Percentiles rank a stretch among this genome's conserved stretches.
Conservation (phyloP, 1,140 invertebrate species). For the Armadillidium nasatum region DNA sequence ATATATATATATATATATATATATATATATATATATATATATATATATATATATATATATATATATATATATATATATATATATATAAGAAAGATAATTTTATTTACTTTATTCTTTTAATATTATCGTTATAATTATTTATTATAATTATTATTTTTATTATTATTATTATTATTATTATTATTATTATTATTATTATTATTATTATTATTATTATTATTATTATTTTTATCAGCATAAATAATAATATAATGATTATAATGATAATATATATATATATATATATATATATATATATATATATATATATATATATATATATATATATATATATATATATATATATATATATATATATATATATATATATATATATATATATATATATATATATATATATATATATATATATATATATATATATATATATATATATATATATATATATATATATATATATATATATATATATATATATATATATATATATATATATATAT, state of each 20-base stretch:
- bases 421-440: neutral
- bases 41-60: neutral
- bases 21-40: neutral
- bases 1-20: constrained; percentile 19
- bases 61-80: neutral
- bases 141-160: too few species aligned
- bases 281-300: too few species aligned
- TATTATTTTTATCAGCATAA: too few species aligned
- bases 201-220: too few species aligned
- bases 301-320: constrained; percentile 17
- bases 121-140: too few species aligned
- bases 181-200: too few species aligned
- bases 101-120: too few species aligned
- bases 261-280: constrained; percentile 5
- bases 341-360: neutral
- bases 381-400: constrained; percentile 17
- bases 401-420: constrained; percentile 6
- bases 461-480: neutral
- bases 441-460: neutral
- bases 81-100: too few species aligned
- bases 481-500: too few species aligned
- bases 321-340: constrained; percentile 3
- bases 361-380: neutral
- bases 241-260: too few species aligned
- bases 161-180: too few species aligned